These are phyloP conservation scores for Acronicta alni DNA, from an alignment of 2,888 invertebrate genomes.

Conservation along the genomic window DNA sequence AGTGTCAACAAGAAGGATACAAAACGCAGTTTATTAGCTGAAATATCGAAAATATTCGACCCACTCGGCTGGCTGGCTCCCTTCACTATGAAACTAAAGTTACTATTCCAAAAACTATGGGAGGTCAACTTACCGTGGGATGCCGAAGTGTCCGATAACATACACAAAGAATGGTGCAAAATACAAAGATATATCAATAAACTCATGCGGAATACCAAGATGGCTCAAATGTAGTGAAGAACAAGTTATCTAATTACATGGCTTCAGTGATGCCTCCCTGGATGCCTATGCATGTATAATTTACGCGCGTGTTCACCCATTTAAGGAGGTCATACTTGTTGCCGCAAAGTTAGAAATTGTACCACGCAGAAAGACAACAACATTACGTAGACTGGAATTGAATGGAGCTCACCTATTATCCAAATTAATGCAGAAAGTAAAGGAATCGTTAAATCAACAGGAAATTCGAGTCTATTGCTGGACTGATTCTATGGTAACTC, in stretches of 20 bases:
- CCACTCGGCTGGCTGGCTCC: conserved; percentile 13
- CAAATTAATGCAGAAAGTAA: neutral
- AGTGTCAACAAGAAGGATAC: neutral
- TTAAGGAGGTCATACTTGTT: conserved; percentile 8
- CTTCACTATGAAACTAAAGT: neutral
- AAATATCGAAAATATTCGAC: conserved; percentile 14
- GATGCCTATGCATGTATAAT: conserved; percentile 13
- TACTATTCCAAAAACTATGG: conserved; percentile 12
- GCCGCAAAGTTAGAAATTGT: conserved; percentile 3
- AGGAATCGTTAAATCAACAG: neutral
- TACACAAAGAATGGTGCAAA: neutral
- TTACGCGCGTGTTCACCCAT: conserved; percentile 2
- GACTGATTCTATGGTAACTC: neutral
- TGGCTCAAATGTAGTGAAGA: neutral
- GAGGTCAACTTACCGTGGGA: conserved; percentile 1
- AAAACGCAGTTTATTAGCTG: conserved; percentile 4
- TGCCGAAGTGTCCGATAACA: conserved; percentile 1
- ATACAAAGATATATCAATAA: conserved; percentile 2
- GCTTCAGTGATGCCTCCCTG: conserved; percentile 15
- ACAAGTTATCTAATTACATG: conserved; percentile 2
- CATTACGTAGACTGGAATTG: conserved; percentile 8
- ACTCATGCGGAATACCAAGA: neutral
- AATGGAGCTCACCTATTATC: conserved; percentile 3
- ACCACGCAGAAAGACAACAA: conserved; percentile 3
- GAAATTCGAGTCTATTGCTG: neutral